Percentiles rank a stretch among this genome's conserved stretches.
Conservation (phyloP, 2,797 vertebrate genomes). For the Clarias laeviceps region DNA sequence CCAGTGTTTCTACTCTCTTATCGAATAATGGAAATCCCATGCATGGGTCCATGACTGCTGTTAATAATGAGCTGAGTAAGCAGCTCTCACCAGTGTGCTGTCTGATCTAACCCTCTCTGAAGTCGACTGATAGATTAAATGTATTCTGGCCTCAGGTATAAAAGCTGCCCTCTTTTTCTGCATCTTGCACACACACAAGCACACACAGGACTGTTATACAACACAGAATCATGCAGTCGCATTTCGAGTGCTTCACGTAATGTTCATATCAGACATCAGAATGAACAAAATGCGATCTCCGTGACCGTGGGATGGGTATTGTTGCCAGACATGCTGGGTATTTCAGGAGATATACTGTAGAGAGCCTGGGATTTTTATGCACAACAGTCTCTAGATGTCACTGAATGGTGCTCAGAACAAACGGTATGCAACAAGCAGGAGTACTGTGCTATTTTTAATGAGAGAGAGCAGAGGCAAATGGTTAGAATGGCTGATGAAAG, state of each 20-base stretch:
- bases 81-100: background rate
- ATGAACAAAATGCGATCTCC: background rate
- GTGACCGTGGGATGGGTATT: background rate
- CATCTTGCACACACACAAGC: conserved; percentile 2
- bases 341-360: background rate
- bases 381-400: background rate
- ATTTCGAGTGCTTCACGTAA: background rate
- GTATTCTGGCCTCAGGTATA: conserved; percentile 23
- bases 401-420: background rate
- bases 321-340: background rate
- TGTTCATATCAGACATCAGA: background rate
- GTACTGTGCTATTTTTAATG: background rate
- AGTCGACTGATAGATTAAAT: conserved; percentile 23
- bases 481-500: background rate
- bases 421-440: background rate
- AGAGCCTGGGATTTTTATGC: background rate
- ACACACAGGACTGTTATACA: background rate
- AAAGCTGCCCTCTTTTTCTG: conserved; percentile 24
- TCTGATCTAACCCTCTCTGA: conserved; percentile 20
- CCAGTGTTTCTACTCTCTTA: background rate
- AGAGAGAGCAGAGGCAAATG: background rate
- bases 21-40: background rate
- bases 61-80: conserved; percentile 13
- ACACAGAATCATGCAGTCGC: background rate
- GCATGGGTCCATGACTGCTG: background rate